Conservation (phyloP, 2,113 vertebrate species). For the Cnemophilus loriae region DNA sequence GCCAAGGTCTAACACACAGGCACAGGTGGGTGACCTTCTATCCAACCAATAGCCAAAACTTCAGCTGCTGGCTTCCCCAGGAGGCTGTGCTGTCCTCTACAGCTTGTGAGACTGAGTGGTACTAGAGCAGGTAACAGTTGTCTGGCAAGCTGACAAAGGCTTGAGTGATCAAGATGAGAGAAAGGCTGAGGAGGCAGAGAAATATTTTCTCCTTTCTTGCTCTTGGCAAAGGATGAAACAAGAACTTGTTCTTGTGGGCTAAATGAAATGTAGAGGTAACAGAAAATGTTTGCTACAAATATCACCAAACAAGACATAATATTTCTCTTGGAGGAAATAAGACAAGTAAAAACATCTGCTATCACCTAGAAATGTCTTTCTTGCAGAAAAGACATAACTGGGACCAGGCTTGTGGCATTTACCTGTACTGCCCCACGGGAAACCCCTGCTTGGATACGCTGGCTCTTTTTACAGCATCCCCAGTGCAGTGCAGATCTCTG, state of each 20-base stretch:
- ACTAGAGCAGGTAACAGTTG: not conserved
- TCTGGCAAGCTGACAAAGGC: not conserved
- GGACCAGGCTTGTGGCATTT: not conserved
- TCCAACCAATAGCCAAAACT: not conserved
- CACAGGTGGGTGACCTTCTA: not conserved
- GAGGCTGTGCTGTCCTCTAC: not conserved
- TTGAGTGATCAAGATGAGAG: not conserved
- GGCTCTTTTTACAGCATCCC: not conserved
- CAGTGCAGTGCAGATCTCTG: not conserved
- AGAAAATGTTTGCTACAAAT: not conserved
- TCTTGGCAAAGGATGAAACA: not conserved
- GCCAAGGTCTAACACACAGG: not conserved
- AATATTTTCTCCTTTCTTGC: not conserved
- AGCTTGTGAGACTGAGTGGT: not conserved
- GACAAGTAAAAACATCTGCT: not conserved
- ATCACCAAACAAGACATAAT: not conserved
- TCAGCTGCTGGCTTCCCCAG: not conserved
- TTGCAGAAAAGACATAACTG: not conserved
- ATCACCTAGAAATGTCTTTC: not conserved
- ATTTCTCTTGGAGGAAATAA: not conserved
- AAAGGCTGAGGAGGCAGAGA: not conserved
- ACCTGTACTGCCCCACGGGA: not conserved
- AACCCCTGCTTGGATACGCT: not conserved
- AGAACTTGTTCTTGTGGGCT: not conserved
- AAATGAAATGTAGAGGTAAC: not conserved